Conservation (phyloP, 2,888 invertebrate species). For the Lasioglossum malachurum region DNA sequence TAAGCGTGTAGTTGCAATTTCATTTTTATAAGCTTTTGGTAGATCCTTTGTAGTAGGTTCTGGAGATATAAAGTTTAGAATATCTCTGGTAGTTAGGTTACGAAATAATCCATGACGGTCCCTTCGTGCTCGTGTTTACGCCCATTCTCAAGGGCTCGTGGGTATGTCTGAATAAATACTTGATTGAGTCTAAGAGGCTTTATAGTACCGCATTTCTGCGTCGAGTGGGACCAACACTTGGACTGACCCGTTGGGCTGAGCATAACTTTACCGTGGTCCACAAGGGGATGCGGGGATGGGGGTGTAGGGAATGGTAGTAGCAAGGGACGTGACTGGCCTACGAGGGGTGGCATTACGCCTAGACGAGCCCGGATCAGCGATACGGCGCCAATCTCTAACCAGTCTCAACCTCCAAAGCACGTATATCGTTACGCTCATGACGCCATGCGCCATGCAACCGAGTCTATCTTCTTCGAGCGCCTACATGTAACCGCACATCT, state of each 20-base stretch:
- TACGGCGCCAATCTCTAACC: slow-evolving; percentile 80
- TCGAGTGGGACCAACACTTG: slow-evolving; percentile 69
- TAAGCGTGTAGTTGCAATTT: neutral
- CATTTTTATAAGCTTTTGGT: neutral
- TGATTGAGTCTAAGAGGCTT: slow-evolving; percentile 75
- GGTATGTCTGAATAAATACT: slow-evolving; percentile 73
- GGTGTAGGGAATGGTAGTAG: slow-evolving; percentile 75
- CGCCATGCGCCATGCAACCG: slow-evolving; percentile 68
- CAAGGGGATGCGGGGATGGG: slow-evolving; percentile 58
- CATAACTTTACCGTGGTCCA: slow-evolving; percentile 66
- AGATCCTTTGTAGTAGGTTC: neutral
- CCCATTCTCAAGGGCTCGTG: neutral
- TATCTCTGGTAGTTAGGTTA: neutral
- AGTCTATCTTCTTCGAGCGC: slow-evolving; percentile 67
- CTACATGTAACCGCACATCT: slow-evolving; percentile 49
- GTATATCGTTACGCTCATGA: slow-evolving; percentile 77
- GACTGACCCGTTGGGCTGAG: slow-evolving; percentile 61
- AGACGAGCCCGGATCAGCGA: slow-evolving; percentile 81
- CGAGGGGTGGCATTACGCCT: slow-evolving; percentile 79
- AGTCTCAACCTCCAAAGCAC: slow-evolving; percentile 69
- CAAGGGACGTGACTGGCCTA: slow-evolving; percentile 80
- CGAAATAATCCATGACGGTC: neutral
- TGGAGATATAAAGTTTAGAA: neutral
- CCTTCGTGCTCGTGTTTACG: neutral
- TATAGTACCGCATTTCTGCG: slow-evolving; percentile 63